Evolutionary conservation across 2,888 invertebrate genomes (phyloP).

Genomic region (Linnaemya tessellans): DNA sequence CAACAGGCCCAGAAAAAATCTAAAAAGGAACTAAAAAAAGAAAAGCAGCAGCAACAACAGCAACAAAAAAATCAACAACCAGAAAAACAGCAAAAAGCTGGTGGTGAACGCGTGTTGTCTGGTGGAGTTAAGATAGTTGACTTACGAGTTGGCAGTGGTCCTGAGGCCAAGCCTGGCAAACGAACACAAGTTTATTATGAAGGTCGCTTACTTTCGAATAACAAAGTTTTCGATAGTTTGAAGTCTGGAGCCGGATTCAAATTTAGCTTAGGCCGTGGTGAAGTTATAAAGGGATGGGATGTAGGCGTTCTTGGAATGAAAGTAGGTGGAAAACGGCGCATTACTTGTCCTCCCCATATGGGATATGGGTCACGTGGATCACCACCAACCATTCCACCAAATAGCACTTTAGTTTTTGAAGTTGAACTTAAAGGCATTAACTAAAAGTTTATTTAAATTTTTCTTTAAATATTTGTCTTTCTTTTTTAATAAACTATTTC

Average conservation of each 20-base stretch:
- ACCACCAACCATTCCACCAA: conserved; percentile 94
- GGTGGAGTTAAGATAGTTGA: conserved; percentile 94
- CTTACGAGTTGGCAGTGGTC: conserved; percentile 90
- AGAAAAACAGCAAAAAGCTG: conserved; percentile 76
- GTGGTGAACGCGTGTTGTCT: conserved; percentile 84
- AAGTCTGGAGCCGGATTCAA: conserved; percentile 91
- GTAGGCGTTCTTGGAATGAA: conserved; percentile 95
- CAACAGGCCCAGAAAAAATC: conserved; percentile 74
- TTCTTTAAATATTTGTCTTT: not conserved
- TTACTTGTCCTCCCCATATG: conserved; percentile 92
- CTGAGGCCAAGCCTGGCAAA: conserved; percentile 90
- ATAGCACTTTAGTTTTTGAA: conserved; percentile 93
- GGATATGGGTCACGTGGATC: conserved; percentile 92
- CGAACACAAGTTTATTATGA: conserved; percentile 91
- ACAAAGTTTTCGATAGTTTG: conserved; percentile 93
- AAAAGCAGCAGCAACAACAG: conserved; percentile 77
- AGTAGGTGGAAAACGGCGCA: conserved; percentile 94
- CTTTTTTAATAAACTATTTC: conserved; percentile 29
- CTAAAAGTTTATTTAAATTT: conserved; percentile 73
- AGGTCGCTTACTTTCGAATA: conserved; percentile 91
- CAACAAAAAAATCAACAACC: conserved; percentile 74
- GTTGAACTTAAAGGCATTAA: conserved; percentile 92
- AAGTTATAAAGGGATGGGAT: conserved; percentile 97
- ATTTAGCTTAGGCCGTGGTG: conserved; percentile 92
- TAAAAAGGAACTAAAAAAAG: conserved; percentile 81